Percentiles rank a stretch among this genome's conserved stretches.
These are phyloP conservation scores for Trididemnum clinides DNA, from an alignment of 23 tunicate species.

Conservation along the genomic window DNA sequence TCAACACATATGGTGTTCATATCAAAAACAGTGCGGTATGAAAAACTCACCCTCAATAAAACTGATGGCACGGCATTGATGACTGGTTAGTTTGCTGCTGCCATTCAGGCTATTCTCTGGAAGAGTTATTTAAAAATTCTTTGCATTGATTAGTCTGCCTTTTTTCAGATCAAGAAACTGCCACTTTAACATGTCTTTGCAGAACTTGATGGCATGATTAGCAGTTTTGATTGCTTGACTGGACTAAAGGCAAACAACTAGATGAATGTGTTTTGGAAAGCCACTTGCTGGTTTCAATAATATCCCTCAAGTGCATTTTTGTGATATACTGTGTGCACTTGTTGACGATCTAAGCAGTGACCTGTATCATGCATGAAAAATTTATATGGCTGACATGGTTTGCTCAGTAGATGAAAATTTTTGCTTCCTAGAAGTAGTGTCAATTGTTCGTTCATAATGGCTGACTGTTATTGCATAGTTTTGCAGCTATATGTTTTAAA, in stretches of 20 bases:
- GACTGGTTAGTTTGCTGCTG: not conserved
- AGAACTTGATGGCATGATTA: not conserved
- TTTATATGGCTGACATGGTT: too few species aligned
- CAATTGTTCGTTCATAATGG: too few species aligned
- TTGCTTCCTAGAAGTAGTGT: too few species aligned
- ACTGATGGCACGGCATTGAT: not conserved
- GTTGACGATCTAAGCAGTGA: too few species aligned
- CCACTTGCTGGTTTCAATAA: too few species aligned
- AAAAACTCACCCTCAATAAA: not conserved
- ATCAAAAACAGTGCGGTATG: not conserved
- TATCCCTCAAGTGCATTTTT: too few species aligned
- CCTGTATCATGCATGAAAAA: too few species aligned
- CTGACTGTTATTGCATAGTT: too few species aligned
- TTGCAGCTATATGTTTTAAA: too few species aligned
- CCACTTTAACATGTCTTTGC: not conserved
- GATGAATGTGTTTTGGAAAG: not conserved
- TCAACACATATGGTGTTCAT: not conserved
- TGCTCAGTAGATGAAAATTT: too few species aligned
- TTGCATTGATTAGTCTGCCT: not conserved
- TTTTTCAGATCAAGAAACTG: not conserved
- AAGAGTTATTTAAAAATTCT: not conserved
- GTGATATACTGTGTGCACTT: too few species aligned
- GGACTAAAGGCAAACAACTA: not conserved
- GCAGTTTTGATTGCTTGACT: not conserved
- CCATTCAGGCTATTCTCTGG: not conserved